Evolutionary conservation across 2,797 vertebrate species (phyloP).

Genomic region (Enteromius treurensis): DNA sequence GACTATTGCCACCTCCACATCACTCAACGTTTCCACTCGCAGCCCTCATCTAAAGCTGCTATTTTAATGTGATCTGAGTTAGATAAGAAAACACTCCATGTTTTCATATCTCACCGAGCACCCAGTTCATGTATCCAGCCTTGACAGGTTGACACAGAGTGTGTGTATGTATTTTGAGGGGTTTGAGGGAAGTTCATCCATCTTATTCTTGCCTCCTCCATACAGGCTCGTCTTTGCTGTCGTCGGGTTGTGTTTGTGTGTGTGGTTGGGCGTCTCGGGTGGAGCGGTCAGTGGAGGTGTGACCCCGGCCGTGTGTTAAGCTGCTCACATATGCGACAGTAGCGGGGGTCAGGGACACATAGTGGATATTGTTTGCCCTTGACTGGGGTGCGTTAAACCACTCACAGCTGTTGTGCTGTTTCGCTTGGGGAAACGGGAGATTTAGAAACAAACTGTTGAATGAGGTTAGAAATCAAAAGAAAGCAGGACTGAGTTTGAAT

Average conservation of each 20-base stretch:
- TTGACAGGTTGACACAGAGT: constrained; percentile 57
- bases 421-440: constrained; percentile 45
- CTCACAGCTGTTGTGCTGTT: constrained; percentile 62
- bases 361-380: constrained; percentile 69
- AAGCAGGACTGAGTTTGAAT: constrained; percentile 17
- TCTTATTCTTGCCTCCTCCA: constrained; percentile 47
- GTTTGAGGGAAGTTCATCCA: constrained; percentile 24
- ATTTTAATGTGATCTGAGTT: constrained; percentile 68
- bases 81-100: constrained; percentile 68
- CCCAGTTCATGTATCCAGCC: constrained; percentile 46
- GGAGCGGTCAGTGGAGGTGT: constrained; percentile 41
- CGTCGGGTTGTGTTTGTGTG: constrained; percentile 42
- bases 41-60: constrained; percentile 59
- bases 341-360: constrained; percentile 61
- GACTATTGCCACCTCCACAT: constrained; percentile 69
- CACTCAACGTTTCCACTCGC: constrained; percentile 72
- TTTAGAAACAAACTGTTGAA: constrained; percentile 25
- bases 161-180: constrained; percentile 63
- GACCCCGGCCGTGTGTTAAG: constrained; percentile 58
- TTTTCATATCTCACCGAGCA: constrained; percentile 61
- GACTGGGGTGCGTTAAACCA: constrained; percentile 68
- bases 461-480: constrained; percentile 15
- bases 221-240: constrained; percentile 58
- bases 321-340: constrained; percentile 61
- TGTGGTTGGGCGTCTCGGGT: constrained; percentile 31